Evolutionary conservation across 2,113 vertebrate species (phyloP).

Genomic region (Zootoca vivipara): DNA sequence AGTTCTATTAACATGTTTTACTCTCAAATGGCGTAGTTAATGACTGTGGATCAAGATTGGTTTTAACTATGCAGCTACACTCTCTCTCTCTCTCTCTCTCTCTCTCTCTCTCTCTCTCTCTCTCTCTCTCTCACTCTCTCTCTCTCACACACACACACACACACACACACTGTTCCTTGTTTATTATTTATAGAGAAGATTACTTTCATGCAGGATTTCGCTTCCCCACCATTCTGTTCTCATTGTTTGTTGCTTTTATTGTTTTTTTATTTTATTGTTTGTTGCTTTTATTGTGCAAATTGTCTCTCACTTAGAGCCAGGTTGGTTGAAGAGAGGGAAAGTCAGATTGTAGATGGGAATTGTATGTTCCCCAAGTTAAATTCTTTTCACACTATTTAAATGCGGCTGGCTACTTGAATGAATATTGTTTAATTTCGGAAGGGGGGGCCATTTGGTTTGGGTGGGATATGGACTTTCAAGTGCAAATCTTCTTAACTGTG

Average conservation of each 20-base stretch:
- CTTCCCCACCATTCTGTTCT: too few relatives aligned
- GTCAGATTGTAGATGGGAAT: neutral
- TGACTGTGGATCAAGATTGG: neutral
- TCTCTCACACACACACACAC: too few relatives aligned
- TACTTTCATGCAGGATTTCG: neutral
- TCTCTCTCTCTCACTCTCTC: too few relatives aligned
- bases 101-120: too few relatives aligned
- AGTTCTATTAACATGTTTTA: neutral
- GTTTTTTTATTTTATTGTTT: too few relatives aligned
- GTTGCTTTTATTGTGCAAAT: neutral
- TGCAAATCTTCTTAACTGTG: neutral
- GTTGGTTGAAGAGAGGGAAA: neutral
- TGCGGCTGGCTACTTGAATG: too few relatives aligned
- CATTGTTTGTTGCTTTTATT: too few relatives aligned
- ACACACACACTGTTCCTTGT: neutral
- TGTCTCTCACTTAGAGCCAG: neutral
- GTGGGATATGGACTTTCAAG: neutral
- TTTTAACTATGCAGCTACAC: neutral
- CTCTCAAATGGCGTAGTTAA: neutral
- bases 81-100: too few relatives aligned
- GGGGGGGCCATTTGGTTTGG: neutral
- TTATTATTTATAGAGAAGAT: neutral
- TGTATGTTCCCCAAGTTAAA: neutral
- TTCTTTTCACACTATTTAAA: neutral
- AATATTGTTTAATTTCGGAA: neutral